Base-by-base conservation (phyloP, 1,140 invertebrate species). In the Pogonognathellus flavescens region DNA sequence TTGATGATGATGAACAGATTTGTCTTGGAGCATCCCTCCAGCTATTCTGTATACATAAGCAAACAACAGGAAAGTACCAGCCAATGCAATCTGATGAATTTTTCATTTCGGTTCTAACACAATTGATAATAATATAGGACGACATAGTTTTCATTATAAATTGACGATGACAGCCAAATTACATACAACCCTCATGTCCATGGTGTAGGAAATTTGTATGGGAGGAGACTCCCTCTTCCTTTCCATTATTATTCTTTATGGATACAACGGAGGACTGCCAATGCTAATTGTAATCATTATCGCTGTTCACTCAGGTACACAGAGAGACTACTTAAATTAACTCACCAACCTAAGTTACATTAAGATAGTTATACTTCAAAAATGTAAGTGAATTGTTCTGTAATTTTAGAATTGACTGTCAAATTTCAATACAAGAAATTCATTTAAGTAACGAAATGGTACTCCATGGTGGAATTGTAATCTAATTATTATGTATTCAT, bases 81-180 rank as follows among this genome's bases (percentile, higher is more conserved):
- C 11, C 13, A 16, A 41, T 50, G 31, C 76, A 80, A 80, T 80
- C 49, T 55, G 76, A 55, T 55, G 20, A 52, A 60, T 60, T 52
- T 80, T 80, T 52, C 76, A 80, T 80, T 52, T 31, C 70, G 11
- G 18, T 76, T 18, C 41, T 6, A 11, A n/a, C 16, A 16, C 16
- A n/a, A 60, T 60, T 60, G 16, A 60, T 60, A n/a, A 60, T 60
- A 60, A 16, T 60, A 60, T 60, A 60, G 57, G 20, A n/a, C 16
- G 16, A 20, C 31, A 41, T 41, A 6, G 55, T 50, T 57, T 55
- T 81, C 20, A 14, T 8, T 82, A 25, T 59, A 55, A 82, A 57
- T 57, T 57, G 20, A 82, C 53, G 55, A 57, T 57, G 55, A 82
- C 52, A 82, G 80, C 53, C 52, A 82, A 57, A 82, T 82, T 82